These are phyloP conservation scores for Apteryx owenii DNA, from an alignment of 2,113 vertebrate species.

Conservation along the genomic window DNA sequence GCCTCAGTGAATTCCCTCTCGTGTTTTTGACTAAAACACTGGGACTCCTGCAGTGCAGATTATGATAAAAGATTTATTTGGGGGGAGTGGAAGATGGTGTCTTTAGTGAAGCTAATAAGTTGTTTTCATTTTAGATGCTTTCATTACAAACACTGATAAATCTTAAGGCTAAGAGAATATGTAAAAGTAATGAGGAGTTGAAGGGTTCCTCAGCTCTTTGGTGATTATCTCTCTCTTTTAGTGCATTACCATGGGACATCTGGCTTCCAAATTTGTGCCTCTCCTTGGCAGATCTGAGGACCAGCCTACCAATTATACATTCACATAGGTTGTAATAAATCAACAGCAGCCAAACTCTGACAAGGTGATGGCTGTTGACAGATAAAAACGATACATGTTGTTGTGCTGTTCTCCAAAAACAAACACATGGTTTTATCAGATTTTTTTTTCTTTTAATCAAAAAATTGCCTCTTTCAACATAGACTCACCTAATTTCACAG, in stretches of 20 bases:
- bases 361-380: conserved; percentile 78
- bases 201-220: conserved; percentile 42
- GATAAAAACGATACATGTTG: conserved; percentile 69
- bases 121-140: conserved; percentile 57
- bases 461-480: conserved; percentile 71
- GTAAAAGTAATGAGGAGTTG: conserved; percentile 58
- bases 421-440: conserved; percentile 75
- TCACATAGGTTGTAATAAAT: conserved; percentile 76
- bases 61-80: conserved; percentile 57
- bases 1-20: background rate
- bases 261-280: conserved; percentile 69
- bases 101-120: conserved; percentile 59
- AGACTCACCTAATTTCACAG: conserved; percentile 71
- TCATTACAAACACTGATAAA: conserved; percentile 71
- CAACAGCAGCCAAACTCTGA: conserved; percentile 73
- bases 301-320: conserved; percentile 75
- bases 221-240: conserved; percentile 70
- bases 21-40: conserved; percentile 26
- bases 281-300: conserved; percentile 52
- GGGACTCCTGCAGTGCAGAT: conserved; percentile 17
- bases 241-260: conserved; percentile 48
- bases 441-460: conserved; percentile 73
- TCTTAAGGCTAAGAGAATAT: conserved; percentile 62
- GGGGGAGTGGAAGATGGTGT: conserved; percentile 20
- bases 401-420: conserved; percentile 70